Percentiles rank a stretch among this genome's conserved stretches.
Conservation (phyloP, 2,113 vertebrate species). For the Acanthisitta chloris region DNA sequence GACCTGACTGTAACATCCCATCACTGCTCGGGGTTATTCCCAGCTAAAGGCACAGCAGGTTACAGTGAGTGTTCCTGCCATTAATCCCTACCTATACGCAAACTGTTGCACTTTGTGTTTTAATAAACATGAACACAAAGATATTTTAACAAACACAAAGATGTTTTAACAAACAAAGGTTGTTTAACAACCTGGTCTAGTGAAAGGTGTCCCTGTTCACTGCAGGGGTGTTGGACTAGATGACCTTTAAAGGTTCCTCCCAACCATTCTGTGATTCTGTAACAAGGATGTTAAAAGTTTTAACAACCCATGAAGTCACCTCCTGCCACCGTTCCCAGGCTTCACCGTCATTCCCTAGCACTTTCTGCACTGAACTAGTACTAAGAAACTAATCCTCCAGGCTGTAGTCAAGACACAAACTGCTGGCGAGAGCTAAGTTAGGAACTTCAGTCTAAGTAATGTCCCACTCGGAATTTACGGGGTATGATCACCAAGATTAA, state of each 20-base stretch:
- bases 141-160: too few relatives aligned
- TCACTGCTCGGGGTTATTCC: rapidly evolving
- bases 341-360: rapidly evolving
- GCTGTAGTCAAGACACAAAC: background rate
- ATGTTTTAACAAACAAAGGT: too few relatives aligned
- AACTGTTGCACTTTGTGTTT: rapidly evolving
- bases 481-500: rapidly evolving
- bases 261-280: too few relatives aligned
- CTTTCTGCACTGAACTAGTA: background rate
- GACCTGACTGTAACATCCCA: rapidly evolving
- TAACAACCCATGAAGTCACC: rapidly evolving
- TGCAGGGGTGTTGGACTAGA: too few relatives aligned
- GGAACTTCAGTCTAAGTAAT: background rate
- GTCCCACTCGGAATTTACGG: background rate
- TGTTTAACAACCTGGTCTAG: too few relatives aligned
- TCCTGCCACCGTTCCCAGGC: background rate
- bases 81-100: rapidly evolving
- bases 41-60: background rate
- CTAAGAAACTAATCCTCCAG: background rate
- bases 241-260: too few relatives aligned
- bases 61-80: rapidly evolving
- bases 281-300: too few relatives aligned
- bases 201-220: too few relatives aligned
- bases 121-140: too few relatives aligned
- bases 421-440: background rate